Evolutionary conservation across 2,888 invertebrate genomes (phyloP).

Genomic region (Aporophyla nigra): DNA sequence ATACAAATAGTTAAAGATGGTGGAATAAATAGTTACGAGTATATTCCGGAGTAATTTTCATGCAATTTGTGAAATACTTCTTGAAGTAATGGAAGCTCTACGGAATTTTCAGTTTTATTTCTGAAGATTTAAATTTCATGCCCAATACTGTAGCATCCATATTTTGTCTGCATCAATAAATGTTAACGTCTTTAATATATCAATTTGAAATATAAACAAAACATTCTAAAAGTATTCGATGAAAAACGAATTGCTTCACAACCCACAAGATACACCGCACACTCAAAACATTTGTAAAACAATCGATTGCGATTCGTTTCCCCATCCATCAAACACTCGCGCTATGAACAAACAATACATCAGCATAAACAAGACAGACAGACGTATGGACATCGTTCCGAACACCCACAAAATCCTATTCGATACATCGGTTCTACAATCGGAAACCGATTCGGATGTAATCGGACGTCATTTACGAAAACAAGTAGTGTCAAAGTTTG

Average conservation of each 20-base stretch:
- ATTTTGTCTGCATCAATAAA: not conserved
- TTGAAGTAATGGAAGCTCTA: not conserved
- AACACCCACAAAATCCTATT: constrained; percentile 57
- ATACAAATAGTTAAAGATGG: constrained; percentile 34
- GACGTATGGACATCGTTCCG: constrained; percentile 43
- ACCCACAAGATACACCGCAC: constrained; percentile 6
- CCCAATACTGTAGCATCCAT: not conserved
- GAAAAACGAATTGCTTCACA: constrained; percentile 24
- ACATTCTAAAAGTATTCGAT: constrained; percentile 13
- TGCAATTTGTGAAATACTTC: constrained; percentile 6
- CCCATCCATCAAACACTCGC: constrained; percentile 53
- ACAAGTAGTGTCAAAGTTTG: constrained; percentile 28
- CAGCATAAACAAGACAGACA: constrained; percentile 56
- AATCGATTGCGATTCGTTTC: constrained; percentile 36
- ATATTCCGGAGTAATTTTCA: constrained; percentile 15
- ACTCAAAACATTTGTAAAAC: constrained; percentile 47
- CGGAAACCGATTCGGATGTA: constrained; percentile 33
- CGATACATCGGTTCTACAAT: constrained; percentile 51
- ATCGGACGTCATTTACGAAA: constrained; percentile 42
- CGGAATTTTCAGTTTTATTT: not conserved
- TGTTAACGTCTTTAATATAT: not conserved
- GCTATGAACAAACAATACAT: constrained; percentile 57
- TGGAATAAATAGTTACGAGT: constrained; percentile 14
- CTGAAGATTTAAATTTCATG: not conserved
- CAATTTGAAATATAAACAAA: constrained; percentile 18